Evolutionary conservation across 2,888 invertebrate genomes (phyloP).

Genomic region (Seira ritae): DNA sequence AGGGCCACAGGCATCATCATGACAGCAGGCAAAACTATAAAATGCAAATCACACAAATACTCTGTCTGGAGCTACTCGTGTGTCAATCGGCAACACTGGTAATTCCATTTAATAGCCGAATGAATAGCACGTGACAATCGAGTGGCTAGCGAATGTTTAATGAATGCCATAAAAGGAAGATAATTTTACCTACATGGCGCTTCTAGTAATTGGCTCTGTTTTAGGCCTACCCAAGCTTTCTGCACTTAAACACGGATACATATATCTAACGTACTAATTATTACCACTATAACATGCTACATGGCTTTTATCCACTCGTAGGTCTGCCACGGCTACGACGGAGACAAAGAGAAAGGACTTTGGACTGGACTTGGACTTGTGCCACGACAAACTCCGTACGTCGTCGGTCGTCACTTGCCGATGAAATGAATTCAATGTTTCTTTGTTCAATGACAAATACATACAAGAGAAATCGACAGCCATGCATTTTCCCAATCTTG

Average conservation of each 20-base stretch:
- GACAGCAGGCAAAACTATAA: no score
- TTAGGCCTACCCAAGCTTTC: neutral
- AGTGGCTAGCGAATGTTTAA: neutral
- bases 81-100: neutral
- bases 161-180: neutral
- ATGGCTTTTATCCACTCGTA: neutral
- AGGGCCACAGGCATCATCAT: neutral
- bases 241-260: neutral
- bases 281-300: neutral
- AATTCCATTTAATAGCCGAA: neutral
- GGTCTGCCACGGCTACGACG: neutral
- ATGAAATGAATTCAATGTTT: no score
- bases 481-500: neutral
- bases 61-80: neutral
- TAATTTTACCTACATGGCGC: neutral
- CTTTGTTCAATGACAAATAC: neutral
- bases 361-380: neutral
- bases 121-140: neutral
- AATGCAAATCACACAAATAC: neutral
- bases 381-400: neutral
- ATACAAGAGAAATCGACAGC: neutral
- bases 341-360: neutral
- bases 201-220: no score
- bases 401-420: no score
- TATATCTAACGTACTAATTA: neutral